Base-by-base conservation (phyloP, 2,797 vertebrate species). In the Lerista edwardsae region DNA sequence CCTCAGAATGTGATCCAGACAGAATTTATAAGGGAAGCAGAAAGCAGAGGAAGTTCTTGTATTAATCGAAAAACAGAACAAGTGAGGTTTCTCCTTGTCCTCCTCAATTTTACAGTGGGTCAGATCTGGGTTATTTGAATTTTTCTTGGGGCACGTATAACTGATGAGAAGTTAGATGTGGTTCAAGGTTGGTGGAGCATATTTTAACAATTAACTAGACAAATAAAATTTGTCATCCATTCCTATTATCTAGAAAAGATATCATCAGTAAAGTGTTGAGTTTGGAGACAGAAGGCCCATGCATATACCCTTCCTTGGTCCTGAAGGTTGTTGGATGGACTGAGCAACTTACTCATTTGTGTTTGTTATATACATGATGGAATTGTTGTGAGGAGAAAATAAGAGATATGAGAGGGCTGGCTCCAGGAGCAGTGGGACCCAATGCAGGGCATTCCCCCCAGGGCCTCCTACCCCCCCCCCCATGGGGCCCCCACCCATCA, bases 171-270 rank as follows among this genome's bases (percentile, higher is more conserved):
- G 15, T 67, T 83, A 36, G 67, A 76, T 57, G 39, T 59, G 64
- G 21, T 77, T 75, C 36, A 57, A 83, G 64, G 14, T n/a, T 69
- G 31, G 65, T 83, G 34, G 21, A 68, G 67, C 82, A 83, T 69
- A 76, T 83, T 83, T 83, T 69, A 76, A 29, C 29, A 77, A 84
- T 77, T 77, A 84, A 69, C 64, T 84, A 27, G 75, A 61, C 67
- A 84, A 77, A 84, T 84, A 77, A 84, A 77, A 69, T 21, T 69
- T 83, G 82, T 68, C 74, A 83, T 77, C 80, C 34, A 83, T 75
- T 83, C 44, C 65, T 73, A 39, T 29, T 68, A 67, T 57, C 31
- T n/a, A 75, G 47, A 83, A 83, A 83, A 41, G 73, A 76, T 83
- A 74, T 21, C 73, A 76, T 57, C 21, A 44, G 82, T 31, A 69